A percentile compares a stretch with the other conserved stretches of the same genome.
These are phyloP conservation scores for Drosophila nigritarsus DNA, from an alignment of 2,888 invertebrate species.

Conservation along the genomic window DNA sequence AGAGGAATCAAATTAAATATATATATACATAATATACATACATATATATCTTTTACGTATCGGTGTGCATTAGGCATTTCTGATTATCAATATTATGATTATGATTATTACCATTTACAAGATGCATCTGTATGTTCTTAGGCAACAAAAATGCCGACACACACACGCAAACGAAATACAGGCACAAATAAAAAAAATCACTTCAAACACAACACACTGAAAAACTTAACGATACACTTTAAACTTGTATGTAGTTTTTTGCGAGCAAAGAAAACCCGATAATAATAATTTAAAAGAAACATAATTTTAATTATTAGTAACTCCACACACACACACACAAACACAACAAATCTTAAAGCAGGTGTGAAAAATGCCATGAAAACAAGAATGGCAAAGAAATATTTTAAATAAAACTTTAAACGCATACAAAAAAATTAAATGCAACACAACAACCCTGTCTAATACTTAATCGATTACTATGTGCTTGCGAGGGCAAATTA, in stretches of 20 bases:
- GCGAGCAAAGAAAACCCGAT: constrained; percentile 60
- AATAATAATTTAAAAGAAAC: constrained; percentile 70
- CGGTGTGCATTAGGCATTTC: constrained; percentile 67
- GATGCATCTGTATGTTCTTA: constrained; percentile 60
- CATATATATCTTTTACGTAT: constrained; percentile 55
- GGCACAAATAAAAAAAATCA: constrained; percentile 40
- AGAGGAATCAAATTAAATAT: constrained; percentile 72
- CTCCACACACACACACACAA: constrained; percentile 26
- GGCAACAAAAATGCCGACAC: constrained; percentile 35
- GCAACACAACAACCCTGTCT: constrained; percentile 13
- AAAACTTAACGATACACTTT: constrained; percentile 33
- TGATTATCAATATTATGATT: constrained; percentile 64
- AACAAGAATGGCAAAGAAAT: constrained; percentile 63
- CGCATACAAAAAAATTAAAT: constrained; percentile 57
- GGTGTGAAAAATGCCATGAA: constrained; percentile 36
- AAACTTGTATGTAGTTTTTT: constrained; percentile 45
- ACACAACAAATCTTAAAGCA: constrained; percentile 31
- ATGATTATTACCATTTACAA: constrained; percentile 61
- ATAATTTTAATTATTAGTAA: constrained; percentile 65
- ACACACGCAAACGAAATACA: constrained; percentile 29
- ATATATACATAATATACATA: constrained; percentile 38
- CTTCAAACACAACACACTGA: constrained; percentile 33
- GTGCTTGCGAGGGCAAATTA: background rate
- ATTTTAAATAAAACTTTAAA: constrained; percentile 80
- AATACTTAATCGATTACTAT: constrained; percentile 12